A percentile compares a stretch with the other conserved stretches of the same genome.
phyloP scores from a whole-genome alignment of 2,888 invertebrate genomes.

The Sesia bembeciformis region DNA sequence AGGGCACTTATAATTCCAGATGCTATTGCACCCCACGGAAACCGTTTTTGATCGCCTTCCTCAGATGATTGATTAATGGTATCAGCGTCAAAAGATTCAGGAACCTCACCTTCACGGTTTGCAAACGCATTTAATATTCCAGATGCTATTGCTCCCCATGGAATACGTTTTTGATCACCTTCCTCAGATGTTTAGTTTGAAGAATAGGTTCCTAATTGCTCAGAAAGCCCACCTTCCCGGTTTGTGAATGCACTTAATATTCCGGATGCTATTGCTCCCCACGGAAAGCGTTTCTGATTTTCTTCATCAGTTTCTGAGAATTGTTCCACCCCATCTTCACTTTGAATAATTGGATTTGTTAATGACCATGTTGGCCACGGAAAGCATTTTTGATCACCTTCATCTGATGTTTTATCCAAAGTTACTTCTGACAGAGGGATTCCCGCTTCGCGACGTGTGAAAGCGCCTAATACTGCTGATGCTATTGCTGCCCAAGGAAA shows the following conservation, averaged over 20 bases:
- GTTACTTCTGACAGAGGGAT: not conserved
- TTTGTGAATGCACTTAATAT: not conserved
- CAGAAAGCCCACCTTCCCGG: not conserved
- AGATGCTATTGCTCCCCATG: not conserved
- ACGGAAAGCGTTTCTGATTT: not conserved
- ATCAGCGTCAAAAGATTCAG: not conserved
- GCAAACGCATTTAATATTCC: not conserved
- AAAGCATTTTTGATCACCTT: not conserved
- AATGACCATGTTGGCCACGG: not conserved
- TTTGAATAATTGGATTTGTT: not conserved
- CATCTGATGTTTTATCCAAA: not conserved
- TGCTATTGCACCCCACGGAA: not conserved
- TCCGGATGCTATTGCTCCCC: not conserved
- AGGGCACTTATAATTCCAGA: not conserved
- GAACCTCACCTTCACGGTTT: not conserved
- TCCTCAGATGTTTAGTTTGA: not conserved
- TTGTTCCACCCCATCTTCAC: not conserved
- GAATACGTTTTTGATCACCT: not conserved
- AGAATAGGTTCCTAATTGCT: not conserved
- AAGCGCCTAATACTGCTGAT: not conserved
- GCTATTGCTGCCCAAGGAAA: not conserved
- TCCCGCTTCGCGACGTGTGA: not conserved
- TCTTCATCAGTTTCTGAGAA: not conserved
- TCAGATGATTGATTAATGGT: not conserved
- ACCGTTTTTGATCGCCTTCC: not conserved